Evolutionary conservation across 2,797 vertebrate genomes (phyloP), one percentile per base, ranked within the genome.

Genomic region (Falco naumanni): DNA sequence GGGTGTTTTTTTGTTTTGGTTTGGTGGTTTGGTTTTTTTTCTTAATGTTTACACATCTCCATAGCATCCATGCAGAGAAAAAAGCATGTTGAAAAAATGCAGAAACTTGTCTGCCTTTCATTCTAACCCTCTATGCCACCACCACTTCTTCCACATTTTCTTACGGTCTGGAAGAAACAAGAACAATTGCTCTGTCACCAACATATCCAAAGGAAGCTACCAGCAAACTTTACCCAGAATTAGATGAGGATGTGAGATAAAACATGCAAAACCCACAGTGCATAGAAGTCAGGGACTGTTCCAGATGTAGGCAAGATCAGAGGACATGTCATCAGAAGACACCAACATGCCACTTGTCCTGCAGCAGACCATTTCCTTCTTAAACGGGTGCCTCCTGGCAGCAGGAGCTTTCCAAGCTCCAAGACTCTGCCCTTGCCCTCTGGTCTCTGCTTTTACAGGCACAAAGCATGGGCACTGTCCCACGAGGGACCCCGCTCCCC

Each of bases 381-480:
- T 43, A 3, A 71, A 13, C 5, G 48, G 20, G 5, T 8, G 5
- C 17, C 13, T 80, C 31, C 41, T 34, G 31, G 47, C 54, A 83
- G 43, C 41, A 77, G 54, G 6, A 85, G 56, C n/a, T n/a, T 66
- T 56, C 34, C 53, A 74, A 31, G 28, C 45, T 64, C 56, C 0
- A 0, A 56, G 31, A 6, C 31, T 22, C 34, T 41, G 51, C 16
- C 11, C 29, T 43, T 70, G 18, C 13, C 28, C 54, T 69, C 37
- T 34, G 50, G 15, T 53, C 54, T 86, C 60, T 13, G 43, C 24
- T 87, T 82, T 72, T 11, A 41, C 21, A 45, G 25, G 34, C 0
- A 1, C 15, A 34, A 59, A 51, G 6, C 0, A 0, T 4, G 26
- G 39, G 21, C 0, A 0, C 29, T 59, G 85, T 29, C n/a, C 19